phyloP scores from a whole-genome alignment of 2,888 invertebrate species.

The Neuroscelio doddi region DNA sequence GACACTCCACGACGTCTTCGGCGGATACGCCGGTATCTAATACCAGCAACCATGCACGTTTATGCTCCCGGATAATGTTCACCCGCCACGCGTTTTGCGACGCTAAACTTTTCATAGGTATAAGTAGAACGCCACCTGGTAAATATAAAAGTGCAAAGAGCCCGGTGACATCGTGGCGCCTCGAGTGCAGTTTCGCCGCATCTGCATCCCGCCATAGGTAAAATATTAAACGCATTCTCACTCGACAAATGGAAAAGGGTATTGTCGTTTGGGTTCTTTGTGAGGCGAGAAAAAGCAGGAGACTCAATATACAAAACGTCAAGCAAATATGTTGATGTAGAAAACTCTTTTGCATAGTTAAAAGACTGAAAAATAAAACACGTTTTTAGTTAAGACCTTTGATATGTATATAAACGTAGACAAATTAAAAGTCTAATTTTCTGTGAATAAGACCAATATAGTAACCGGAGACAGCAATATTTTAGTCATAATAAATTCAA shows the following conservation, averaged over 20 bases:
- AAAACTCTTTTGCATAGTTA: background rate
- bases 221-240: conserved; percentile 10
- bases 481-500: too few relatives aligned
- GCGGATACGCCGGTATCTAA: conserved; percentile 59
- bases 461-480: too few relatives aligned
- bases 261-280: conserved; percentile 6
- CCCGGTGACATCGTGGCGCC: conserved; percentile 38
- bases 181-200: conserved; percentile 22
- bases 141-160: conserved; percentile 56
- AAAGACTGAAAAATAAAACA: background rate
- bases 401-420: too few relatives aligned
- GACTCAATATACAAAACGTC: background rate
- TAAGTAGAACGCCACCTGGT: conserved; percentile 52
- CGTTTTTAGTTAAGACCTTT: too few relatives aligned
- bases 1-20: conserved; percentile 53
- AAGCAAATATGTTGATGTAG: conserved; percentile 3
- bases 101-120: conserved; percentile 55
- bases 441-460: too few relatives aligned
- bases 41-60: conserved; percentile 52
- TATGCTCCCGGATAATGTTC: conserved; percentile 53
- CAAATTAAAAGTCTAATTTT: too few relatives aligned
- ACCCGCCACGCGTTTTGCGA: conserved; percentile 36
- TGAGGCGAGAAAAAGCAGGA: background rate
- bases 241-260: conserved; percentile 4
- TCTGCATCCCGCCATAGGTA: conserved; percentile 7